Evolutionary conservation across 2,797 vertebrate species (phyloP).

Genomic region (Menidia menidia): DNA sequence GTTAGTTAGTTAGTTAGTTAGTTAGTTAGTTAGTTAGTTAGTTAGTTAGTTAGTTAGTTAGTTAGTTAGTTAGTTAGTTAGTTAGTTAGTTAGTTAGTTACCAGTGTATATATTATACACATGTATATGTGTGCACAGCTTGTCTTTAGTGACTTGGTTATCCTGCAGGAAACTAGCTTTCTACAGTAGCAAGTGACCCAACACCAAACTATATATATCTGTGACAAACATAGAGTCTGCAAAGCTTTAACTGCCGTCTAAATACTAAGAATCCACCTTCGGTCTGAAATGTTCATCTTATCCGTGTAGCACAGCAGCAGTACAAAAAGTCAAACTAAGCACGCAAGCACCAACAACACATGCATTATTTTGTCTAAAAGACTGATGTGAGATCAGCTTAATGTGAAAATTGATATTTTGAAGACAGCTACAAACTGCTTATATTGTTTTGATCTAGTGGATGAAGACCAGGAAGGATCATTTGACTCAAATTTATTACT

Average conservation of each 20-base stretch:
- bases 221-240: conserved; percentile 70
- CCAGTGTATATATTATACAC: too few relatives aligned
- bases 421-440: conserved; percentile 42
- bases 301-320: conserved; percentile 34
- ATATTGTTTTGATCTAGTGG: conserved; percentile 63
- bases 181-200: conserved; percentile 61
- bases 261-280: conserved; percentile 56
- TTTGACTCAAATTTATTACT: conserved; percentile 40
- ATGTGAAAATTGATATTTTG: conserved; percentile 38
- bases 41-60: too few relatives aligned
- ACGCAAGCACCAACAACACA: conserved; percentile 35
- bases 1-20: too few relatives aligned
- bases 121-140: conserved; percentile 12
- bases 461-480: conserved; percentile 49
- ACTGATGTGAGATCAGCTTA: conserved; percentile 48
- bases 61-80: too few relatives aligned
- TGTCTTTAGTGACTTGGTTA: conserved; percentile 36
- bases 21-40: too few relatives aligned
- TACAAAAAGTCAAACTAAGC: conserved; percentile 41
- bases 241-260: conserved; percentile 56
- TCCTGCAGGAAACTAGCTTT: conserved; percentile 71
- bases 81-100: too few relatives aligned
- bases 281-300: conserved; percentile 50
- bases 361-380: conserved; percentile 42
- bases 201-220: conserved; percentile 79